These are phyloP conservation scores for Spodoptera litura DNA, from an alignment of 1,140 invertebrate species.

Conservation along the genomic window DNA sequence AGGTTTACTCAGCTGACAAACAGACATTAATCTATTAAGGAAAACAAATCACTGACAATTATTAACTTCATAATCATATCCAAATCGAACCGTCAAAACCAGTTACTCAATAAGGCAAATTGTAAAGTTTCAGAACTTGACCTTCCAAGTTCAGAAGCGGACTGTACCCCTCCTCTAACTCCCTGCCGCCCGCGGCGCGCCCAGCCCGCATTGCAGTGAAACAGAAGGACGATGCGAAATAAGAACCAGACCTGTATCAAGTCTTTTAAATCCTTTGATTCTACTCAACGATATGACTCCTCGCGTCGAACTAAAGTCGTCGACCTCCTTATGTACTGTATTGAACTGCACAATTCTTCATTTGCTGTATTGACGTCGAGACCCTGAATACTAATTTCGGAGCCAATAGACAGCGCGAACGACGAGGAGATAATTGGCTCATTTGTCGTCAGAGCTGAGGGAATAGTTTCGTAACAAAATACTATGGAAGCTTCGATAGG, in stretches of 20 bases:
- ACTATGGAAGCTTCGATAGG: conserved; percentile 62
- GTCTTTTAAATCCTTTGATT: conserved; percentile 47
- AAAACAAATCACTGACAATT: conserved; percentile 53
- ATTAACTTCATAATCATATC: conserved; percentile 56
- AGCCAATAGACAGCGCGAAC: conserved; percentile 42
- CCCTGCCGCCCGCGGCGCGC: conserved; percentile 52
- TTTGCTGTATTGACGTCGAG: conserved; percentile 38
- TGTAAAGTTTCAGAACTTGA: conserved; percentile 72
- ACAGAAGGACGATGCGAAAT: conserved; percentile 70
- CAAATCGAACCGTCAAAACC: conserved; percentile 50
- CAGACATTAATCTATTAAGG: conserved; percentile 9
- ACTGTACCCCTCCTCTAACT: conserved; percentile 50
- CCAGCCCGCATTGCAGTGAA: conserved; percentile 79
- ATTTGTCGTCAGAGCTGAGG: conserved; percentile 54
- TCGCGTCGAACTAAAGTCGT: conserved; percentile 37
- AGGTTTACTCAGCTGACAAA: not conserved
- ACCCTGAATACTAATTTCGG: conserved; percentile 58
- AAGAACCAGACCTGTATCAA: conserved; percentile 51
- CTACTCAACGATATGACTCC: conserved; percentile 28
- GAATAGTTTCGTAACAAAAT: conserved; percentile 53
- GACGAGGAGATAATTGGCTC: conserved; percentile 60
- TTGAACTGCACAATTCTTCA: conserved; percentile 47
- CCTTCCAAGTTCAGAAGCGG: conserved; percentile 76
- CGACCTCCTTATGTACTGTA: conserved; percentile 38
- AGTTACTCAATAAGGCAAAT: conserved; percentile 69